A percentile compares a stretch with the other conserved stretches of the same genome.
Evolutionary conservation across 1,140 invertebrate species (phyloP).

Genomic region (Hydropsyche tenuis): DNA sequence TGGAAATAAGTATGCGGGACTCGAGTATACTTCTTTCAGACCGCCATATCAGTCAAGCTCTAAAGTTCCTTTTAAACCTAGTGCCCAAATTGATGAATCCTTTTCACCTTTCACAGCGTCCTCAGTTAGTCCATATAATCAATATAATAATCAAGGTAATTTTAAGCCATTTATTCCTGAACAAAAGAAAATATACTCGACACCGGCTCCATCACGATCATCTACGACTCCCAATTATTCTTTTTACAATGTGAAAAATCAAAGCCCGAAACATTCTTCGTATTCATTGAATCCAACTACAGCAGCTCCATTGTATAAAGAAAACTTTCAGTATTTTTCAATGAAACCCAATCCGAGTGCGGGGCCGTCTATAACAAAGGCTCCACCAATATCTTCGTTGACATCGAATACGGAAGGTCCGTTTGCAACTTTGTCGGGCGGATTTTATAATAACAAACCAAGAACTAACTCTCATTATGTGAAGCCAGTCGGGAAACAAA

Average conservation of each 20-base stretch:
- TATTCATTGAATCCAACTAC: constrained; percentile 36
- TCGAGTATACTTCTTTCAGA: constrained; percentile 25
- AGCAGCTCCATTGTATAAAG: constrained; percentile 37
- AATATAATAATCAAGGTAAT: constrained; percentile 31
- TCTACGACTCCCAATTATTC: constrained; percentile 44
- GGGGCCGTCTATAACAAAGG: constrained; percentile 59
- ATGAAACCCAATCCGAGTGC: constrained; percentile 33
- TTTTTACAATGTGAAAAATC: constrained; percentile 43
- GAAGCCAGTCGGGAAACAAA: constrained; percentile 38
- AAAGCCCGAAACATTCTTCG: constrained; percentile 33
- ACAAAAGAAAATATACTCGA: constrained; percentile 27
- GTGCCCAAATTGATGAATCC: constrained; percentile 42
- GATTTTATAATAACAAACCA: constrained; percentile 64
- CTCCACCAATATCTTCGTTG: constrained; percentile 61
- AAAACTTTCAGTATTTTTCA: constrained; percentile 47
- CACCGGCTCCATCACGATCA: constrained; percentile 14
- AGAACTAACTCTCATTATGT: constrained; percentile 50
- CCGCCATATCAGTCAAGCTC: constrained; percentile 23
- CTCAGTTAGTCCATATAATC: constrained; percentile 10
- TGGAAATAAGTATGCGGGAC: constrained; percentile 5
- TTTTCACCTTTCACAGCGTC: constrained; percentile 31
- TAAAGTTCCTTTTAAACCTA: constrained; percentile 44
- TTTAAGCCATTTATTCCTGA: constrained; percentile 45
- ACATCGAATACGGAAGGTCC: constrained; percentile 56
- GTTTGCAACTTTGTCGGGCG: constrained; percentile 61